Evolutionary conservation across 2,888 invertebrate species (phyloP).

Genomic region (Disparrhopalites patrizii): DNA sequence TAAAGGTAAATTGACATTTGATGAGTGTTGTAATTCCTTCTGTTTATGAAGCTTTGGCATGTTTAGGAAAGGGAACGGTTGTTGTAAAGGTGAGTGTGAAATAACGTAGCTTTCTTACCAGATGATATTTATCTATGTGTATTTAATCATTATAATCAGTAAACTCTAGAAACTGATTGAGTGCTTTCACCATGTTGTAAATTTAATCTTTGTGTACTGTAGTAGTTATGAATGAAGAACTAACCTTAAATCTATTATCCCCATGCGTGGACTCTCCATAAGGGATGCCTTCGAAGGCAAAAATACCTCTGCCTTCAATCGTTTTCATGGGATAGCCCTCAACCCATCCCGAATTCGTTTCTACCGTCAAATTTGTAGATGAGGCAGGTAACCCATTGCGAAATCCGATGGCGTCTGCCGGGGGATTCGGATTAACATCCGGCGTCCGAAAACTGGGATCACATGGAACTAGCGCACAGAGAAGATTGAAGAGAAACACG

Average conservation of each 20-base stretch:
- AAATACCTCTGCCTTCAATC: constrained; percentile 31
- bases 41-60: no score
- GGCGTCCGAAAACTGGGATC: constrained; percentile 35
- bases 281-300: constrained; percentile 42
- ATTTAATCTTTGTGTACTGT: no score
- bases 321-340: constrained; percentile 42
- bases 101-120: no score
- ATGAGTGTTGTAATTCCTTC: no score
- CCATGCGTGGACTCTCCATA: constrained; percentile 36
- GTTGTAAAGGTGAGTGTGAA: no score
- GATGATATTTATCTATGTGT: no score
- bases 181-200: background rate
- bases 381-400: background rate
- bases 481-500: constrained; percentile 38
- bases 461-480: constrained; percentile 44
- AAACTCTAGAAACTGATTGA: background rate
- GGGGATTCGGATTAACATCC: constrained; percentile 10
- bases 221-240: background rate
- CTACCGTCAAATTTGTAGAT: constrained; percentile 25
- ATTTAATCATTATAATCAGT: no score
- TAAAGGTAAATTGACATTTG: no score
- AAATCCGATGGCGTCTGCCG: constrained; percentile 4
- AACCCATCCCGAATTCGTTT: constrained; percentile 27
- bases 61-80: no score
- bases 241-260: constrained; percentile 37